A percentile compares a stretch with the other conserved stretches of the same genome.
These are phyloP conservation scores for Echiichthys vipera DNA, from an alignment of 2,797 vertebrate genomes.

Conservation along the genomic window DNA sequence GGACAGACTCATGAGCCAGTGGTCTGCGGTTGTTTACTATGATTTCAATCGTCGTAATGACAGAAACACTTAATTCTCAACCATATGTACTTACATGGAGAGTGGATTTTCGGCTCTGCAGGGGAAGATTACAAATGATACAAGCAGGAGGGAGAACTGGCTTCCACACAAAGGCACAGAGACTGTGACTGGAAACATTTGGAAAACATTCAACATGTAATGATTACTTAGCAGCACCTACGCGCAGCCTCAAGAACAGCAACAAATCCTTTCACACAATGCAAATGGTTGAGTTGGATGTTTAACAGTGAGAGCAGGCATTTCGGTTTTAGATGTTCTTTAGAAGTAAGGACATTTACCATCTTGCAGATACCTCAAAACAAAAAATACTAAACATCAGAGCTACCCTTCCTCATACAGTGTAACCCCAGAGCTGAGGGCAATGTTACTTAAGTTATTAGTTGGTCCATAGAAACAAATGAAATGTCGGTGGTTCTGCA, in stretches of 20 bases:
- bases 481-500: conserved; percentile 18
- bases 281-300: conserved; percentile 8
- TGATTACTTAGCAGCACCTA: conserved; percentile 14
- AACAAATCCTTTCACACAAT: not conserved
- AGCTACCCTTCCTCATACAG: not conserved
- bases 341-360: not conserved
- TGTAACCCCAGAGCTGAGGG: not conserved
- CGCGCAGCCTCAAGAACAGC: conserved; percentile 9
- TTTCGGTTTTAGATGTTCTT: not conserved
- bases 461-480: conserved; percentile 27
- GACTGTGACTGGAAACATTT: conserved; percentile 12
- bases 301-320: not conserved
- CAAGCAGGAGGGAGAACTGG: conserved; percentile 16
- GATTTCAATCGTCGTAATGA: conserved; percentile 43
- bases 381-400: not conserved
- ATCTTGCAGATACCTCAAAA: not conserved
- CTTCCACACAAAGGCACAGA: conserved; percentile 9
- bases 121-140: conserved; percentile 35
- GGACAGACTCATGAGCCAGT: conserved; percentile 5
- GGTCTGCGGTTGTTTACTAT: conserved; percentile 47
- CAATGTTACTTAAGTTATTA: conserved; percentile 14
- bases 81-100: conserved; percentile 12
- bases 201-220: conserved; percentile 38
- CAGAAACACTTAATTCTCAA: conserved; percentile 44
- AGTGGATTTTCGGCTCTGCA: conserved; percentile 37